Conservation (phyloP, 1,140 invertebrate genomes). For the Bombus superbus region DNA sequence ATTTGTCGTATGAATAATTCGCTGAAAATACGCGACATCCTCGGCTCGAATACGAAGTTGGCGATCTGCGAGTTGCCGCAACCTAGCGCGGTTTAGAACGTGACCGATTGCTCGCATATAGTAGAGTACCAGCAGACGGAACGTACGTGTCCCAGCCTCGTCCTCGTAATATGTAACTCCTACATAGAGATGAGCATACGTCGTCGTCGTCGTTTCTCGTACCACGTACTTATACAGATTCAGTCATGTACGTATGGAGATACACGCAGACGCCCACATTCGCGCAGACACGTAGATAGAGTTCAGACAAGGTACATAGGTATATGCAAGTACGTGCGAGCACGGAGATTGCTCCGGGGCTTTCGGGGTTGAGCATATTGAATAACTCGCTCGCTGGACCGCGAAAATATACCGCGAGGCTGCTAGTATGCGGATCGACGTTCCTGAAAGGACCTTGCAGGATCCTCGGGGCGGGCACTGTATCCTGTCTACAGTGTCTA, state of each 20-base stretch:
- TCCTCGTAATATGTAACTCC: slow-evolving; percentile 50
- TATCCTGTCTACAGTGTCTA: slow-evolving; percentile 66
- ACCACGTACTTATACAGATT: no score
- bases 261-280: not conserved
- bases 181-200: slow-evolving; percentile 16
- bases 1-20: slow-evolving; percentile 1
- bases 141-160: slow-evolving; percentile 54
- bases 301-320: slow-evolving; percentile 8
- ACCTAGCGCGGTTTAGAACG: slow-evolving; percentile 25
- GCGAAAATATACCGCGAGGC: slow-evolving; percentile 81
- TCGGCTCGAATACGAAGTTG: slow-evolving; percentile 8
- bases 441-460: slow-evolving; percentile 72
- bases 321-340: slow-evolving; percentile 55
- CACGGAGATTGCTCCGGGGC: slow-evolving; percentile 80
- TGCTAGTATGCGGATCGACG: slow-evolving; percentile 71
- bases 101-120: slow-evolving; percentile 41
- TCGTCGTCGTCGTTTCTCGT: slow-evolving; percentile 14
- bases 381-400: slow-evolving; percentile 83
- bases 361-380: slow-evolving; percentile 82
- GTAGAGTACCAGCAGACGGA: slow-evolving; percentile 2
- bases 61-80: slow-evolving; percentile 32
- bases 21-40: not conserved
- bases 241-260: not conserved
- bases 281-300: not conserved
- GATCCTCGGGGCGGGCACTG: slow-evolving; percentile 68